These are phyloP conservation scores for Pituophis catenifer DNA, from an alignment of 2,113 vertebrate species.

Conservation along the genomic window DNA sequence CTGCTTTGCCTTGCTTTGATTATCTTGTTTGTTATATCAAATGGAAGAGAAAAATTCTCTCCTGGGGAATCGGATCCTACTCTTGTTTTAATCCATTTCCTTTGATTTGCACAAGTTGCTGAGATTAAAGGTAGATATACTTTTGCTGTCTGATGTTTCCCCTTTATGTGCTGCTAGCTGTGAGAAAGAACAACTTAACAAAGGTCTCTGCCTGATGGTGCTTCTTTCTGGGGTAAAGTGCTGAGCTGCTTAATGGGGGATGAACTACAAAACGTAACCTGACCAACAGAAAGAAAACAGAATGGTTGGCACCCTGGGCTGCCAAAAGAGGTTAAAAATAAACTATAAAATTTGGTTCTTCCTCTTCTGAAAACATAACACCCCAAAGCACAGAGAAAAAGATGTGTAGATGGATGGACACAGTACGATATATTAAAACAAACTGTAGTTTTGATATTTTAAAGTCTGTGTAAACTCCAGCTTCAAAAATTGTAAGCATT, in stretches of 20 bases:
- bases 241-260: slow-evolving; percentile 22
- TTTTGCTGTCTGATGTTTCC: slow-evolving; percentile 37
- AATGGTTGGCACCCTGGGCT: not conserved
- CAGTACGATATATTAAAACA: not conserved
- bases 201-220: slow-evolving; percentile 63
- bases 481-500: not conserved
- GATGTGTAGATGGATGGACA: not conserved
- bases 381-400: not conserved
- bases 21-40: slow-evolving; percentile 68
- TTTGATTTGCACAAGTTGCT: slow-evolving; percentile 68
- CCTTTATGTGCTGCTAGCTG: slow-evolving; percentile 46
- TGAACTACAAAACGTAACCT: slow-evolving; percentile 53
- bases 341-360: not conserved
- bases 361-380: not conserved
- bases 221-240: slow-evolving; percentile 46
- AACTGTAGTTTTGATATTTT: not conserved
- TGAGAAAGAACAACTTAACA: slow-evolving; percentile 64
- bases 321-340: slow-evolving; percentile 26
- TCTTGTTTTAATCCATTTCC: slow-evolving; percentile 67
- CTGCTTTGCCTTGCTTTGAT: slow-evolving; percentile 69
- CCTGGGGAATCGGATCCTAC: slow-evolving; percentile 62
- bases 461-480: not conserved
- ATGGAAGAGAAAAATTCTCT: slow-evolving; percentile 59
- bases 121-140: slow-evolving; percentile 68
- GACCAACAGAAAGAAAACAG: slow-evolving; percentile 44